These are phyloP conservation scores for Crenuchus spilurus DNA, from an alignment of 2,797 vertebrate genomes.

Conservation along the genomic window DNA sequence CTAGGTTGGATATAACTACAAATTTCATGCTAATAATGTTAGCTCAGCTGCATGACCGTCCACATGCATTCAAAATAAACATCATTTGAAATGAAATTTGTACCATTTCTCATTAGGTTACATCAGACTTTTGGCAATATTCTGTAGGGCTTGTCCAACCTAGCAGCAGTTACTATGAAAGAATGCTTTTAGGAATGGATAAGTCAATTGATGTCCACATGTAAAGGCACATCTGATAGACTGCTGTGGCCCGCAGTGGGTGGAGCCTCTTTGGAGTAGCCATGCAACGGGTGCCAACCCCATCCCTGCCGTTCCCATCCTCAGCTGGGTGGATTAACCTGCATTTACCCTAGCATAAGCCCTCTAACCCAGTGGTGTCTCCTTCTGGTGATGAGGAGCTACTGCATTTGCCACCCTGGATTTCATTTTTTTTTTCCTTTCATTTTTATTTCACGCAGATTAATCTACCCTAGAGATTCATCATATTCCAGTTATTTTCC, in stretches of 20 bases:
- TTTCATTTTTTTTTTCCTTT: constrained; percentile 29
- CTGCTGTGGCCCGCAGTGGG: constrained; percentile 35
- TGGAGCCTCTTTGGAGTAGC: constrained; percentile 54
- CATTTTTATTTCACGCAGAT: constrained; percentile 62
- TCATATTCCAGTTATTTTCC: constrained; percentile 60
- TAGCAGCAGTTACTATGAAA: too few relatives aligned
- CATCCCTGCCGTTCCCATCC: constrained; percentile 79
- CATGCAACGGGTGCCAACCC: constrained; percentile 69
- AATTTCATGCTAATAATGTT: too few relatives aligned
- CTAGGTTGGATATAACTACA: too few relatives aligned
- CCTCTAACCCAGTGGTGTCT: constrained; percentile 59
- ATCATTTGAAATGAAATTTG: too few relatives aligned
- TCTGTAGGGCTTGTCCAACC: too few relatives aligned
- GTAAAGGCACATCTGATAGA: constrained; percentile 20
- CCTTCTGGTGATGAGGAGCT: constrained; percentile 45
- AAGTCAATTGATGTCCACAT: not conserved
- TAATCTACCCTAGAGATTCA: constrained; percentile 79
- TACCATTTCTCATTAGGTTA: too few relatives aligned
- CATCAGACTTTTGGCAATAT: too few relatives aligned
- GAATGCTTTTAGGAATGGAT: too few relatives aligned
- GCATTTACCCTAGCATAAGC: constrained; percentile 54
- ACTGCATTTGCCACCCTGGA: constrained; percentile 42
- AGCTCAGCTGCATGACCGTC: too few relatives aligned
- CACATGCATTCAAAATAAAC: too few relatives aligned
- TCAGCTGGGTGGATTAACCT: constrained; percentile 83